Evolutionary conservation across 2,797 vertebrate species (phyloP).

Genomic region (Poliocrania exsul): DNA sequence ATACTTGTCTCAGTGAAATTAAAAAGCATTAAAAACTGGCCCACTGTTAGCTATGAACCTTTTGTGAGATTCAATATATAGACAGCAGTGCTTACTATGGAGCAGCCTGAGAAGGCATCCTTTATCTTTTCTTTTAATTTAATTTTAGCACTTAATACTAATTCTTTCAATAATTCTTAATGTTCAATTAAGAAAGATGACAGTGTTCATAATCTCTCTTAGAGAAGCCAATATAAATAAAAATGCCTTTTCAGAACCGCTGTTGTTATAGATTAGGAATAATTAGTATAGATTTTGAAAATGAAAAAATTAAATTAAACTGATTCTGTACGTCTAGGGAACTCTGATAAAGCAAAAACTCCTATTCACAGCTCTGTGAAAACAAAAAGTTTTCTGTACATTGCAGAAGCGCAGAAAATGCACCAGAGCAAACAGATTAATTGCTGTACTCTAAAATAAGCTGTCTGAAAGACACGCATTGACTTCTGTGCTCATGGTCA

Average conservation of each 20-base stretch:
- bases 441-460: background rate
- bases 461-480: background rate
- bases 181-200: background rate
- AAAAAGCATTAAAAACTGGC: background rate
- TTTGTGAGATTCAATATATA: background rate
- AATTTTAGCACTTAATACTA: background rate
- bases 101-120: background rate
- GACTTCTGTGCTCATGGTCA: background rate
- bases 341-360: background rate
- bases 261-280: background rate
- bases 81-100: background rate
- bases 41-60: background rate
- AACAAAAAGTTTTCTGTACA: background rate
- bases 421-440: background rate
- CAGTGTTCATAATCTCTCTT: background rate
- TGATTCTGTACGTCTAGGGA: background rate
- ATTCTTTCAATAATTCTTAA: background rate
- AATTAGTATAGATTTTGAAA: background rate
- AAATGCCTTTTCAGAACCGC: background rate
- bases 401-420: background rate
- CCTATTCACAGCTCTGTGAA: background rate
- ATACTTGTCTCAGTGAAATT: background rate
- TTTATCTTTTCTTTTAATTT: background rate
- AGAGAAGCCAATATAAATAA: background rate
- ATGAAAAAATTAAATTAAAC: background rate